Evolutionary conservation across 2,113 vertebrate genomes (phyloP).

Genomic region (Lonchura striata): DNA sequence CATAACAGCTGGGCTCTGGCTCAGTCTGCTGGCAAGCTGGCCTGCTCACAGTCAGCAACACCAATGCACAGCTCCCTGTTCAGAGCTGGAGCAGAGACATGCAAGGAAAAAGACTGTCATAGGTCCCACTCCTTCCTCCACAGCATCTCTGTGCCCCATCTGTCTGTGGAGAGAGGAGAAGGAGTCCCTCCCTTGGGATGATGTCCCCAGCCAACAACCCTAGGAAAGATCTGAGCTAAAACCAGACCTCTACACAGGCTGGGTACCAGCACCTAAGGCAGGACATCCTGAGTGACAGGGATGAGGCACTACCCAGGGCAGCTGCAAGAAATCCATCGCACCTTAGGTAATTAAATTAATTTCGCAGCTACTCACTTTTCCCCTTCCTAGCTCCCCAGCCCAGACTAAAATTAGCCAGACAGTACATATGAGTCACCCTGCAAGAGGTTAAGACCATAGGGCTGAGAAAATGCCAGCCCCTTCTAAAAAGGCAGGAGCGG

Average conservation of each 20-base stretch:
- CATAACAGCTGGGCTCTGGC: background rate
- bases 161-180: background rate
- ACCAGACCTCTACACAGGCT: background rate
- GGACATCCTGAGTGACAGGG: background rate
- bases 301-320: background rate
- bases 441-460: constrained; percentile 27
- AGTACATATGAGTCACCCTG: constrained; percentile 45
- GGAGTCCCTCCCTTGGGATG: background rate
- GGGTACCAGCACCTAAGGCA: background rate
- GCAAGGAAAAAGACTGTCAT: background rate
- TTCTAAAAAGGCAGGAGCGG: background rate
- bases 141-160: background rate
- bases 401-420: constrained; percentile 62
- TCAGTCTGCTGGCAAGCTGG: background rate
- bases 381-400: background rate
- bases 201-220: background rate
- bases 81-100: background rate
- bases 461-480: background rate
- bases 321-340: background rate
- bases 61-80: background rate
- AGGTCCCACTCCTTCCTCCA: background rate
- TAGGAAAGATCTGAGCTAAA: background rate
- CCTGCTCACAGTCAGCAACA: background rate
- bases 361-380: constrained; percentile 51
- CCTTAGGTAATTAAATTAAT: constrained; percentile 64